These are phyloP conservation scores for Cryptophagus acutangulus DNA, from an alignment of 2,888 invertebrate genomes.

Conservation along the genomic window DNA sequence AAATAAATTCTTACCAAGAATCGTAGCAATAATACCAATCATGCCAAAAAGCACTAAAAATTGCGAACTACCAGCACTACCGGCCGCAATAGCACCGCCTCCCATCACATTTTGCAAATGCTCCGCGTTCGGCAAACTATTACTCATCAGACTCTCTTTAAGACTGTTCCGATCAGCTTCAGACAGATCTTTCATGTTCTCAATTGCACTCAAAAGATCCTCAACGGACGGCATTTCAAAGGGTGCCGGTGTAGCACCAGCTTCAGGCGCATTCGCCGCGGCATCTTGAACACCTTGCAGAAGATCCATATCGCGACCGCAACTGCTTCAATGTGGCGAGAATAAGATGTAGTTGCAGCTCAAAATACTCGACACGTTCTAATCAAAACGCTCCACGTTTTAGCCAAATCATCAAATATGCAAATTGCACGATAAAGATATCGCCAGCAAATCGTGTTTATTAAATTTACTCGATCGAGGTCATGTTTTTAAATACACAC, in stretches of 20 bases:
- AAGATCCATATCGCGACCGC: slow-evolving; percentile 20
- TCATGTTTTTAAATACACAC: no score
- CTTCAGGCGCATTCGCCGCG: slow-evolving; percentile 20
- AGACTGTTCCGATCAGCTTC: slow-evolving; percentile 61
- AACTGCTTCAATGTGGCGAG: background rate
- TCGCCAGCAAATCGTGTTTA: no score
- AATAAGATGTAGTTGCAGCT: no score
- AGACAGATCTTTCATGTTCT: slow-evolving; percentile 53
- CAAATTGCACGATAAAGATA: no score
- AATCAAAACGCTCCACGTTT: slow-evolving; percentile 7
- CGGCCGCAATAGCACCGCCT: slow-evolving; percentile 11
- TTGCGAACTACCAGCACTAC: slow-evolving; percentile 9
- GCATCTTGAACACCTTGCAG: slow-evolving; percentile 31
- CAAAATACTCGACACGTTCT: no score
- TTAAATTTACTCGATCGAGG: no score
- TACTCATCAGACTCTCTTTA: slow-evolving; percentile 50
- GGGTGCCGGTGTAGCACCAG: background rate
- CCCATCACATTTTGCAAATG: slow-evolving; percentile 35
- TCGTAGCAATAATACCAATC: slow-evolving; percentile 22
- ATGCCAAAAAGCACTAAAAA: slow-evolving; percentile 20
- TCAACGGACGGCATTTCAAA: slow-evolving; percentile 51
- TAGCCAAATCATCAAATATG: slow-evolving; percentile 16
- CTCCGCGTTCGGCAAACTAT: slow-evolving; percentile 41
- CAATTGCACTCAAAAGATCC: slow-evolving; percentile 55
- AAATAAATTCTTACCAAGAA: slow-evolving; percentile 34